phyloP scores from a whole-genome alignment of 1,140 invertebrate genomes.

The Drosophila mayri region DNA sequence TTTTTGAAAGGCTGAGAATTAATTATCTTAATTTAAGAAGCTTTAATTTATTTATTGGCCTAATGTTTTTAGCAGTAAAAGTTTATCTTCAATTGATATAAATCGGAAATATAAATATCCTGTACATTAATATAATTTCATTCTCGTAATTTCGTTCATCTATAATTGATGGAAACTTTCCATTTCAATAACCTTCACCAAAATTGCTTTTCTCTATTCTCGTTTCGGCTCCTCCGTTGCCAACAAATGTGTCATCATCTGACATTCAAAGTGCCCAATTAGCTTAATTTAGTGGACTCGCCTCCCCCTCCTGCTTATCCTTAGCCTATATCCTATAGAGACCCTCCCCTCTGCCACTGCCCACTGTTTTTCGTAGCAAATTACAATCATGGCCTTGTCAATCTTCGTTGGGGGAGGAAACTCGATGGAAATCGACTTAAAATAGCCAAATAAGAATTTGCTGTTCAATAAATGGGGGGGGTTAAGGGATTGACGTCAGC shows the following conservation, averaged over 20 bases:
- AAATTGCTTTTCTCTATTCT: conserved; percentile 41
- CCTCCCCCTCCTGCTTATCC: background rate
- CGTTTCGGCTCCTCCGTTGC: background rate
- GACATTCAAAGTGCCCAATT: conserved; percentile 54
- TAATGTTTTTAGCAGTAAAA: background rate
- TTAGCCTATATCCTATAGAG: too few species aligned
- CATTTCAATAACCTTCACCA: background rate
- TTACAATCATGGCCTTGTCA: conserved; percentile 33
- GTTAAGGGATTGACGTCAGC: conserved; percentile 25
- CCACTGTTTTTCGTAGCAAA: conserved; percentile 7
- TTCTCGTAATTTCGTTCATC: conserved; percentile 3
- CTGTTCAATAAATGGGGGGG: background rate
- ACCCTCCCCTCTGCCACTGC: too few species aligned
- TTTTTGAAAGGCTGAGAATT: background rate
- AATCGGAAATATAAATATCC: conserved; percentile 3
- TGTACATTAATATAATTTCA: conserved; percentile 4
- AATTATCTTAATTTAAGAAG: too few species aligned
- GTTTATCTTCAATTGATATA: too few species aligned
- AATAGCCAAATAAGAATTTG: conserved; percentile 28
- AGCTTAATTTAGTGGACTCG: conserved; percentile 40
- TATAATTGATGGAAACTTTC: conserved; percentile 25
- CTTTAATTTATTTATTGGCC: background rate
- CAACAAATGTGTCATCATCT: conserved; percentile 40
- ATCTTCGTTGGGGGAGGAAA: conserved; percentile 25
- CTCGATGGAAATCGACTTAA: conserved; percentile 22